Conservation (phyloP, 2,888 invertebrate genomes). For the Calliopum simillimum region DNA sequence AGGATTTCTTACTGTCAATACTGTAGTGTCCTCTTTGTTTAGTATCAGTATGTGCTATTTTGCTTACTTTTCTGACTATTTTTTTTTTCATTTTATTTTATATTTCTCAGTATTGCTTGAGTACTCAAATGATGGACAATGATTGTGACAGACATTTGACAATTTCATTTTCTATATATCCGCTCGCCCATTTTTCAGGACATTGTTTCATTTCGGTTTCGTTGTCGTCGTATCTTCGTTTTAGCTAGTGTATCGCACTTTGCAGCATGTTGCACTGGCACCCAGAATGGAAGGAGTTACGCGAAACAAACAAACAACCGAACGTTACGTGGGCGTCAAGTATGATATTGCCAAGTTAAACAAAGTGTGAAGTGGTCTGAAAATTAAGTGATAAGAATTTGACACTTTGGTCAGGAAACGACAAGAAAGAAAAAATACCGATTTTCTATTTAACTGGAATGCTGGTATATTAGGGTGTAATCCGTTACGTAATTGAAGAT, state of each 20-base stretch:
- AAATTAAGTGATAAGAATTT: no score
- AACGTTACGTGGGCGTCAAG: constrained; percentile 7
- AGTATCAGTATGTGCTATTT: background rate
- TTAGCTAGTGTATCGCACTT: no score
- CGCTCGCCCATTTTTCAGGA: background rate
- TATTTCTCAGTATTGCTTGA: background rate
- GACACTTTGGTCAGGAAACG: background rate
- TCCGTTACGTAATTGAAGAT: no score
- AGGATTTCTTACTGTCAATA: background rate
- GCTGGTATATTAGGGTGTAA: no score
- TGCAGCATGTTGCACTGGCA: no score
- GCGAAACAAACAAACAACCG: no score
- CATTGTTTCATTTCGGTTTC: no score
- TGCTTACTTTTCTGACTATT: no score
- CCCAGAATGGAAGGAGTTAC: no score
- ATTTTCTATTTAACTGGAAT: no score
- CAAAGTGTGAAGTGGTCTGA: background rate
- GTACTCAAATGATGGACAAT: constrained; percentile 13
- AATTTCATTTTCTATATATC: background rate
- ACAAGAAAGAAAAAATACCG: background rate
- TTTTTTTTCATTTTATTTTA: no score
- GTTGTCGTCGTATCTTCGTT: no score
- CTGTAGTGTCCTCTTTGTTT: background rate
- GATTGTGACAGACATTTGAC: constrained; percentile 9
- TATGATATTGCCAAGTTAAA: constrained; percentile 22